Evolutionary conservation across 2,797 vertebrate genomes (phyloP).

Genomic region (Anguilla megastoma): DNA sequence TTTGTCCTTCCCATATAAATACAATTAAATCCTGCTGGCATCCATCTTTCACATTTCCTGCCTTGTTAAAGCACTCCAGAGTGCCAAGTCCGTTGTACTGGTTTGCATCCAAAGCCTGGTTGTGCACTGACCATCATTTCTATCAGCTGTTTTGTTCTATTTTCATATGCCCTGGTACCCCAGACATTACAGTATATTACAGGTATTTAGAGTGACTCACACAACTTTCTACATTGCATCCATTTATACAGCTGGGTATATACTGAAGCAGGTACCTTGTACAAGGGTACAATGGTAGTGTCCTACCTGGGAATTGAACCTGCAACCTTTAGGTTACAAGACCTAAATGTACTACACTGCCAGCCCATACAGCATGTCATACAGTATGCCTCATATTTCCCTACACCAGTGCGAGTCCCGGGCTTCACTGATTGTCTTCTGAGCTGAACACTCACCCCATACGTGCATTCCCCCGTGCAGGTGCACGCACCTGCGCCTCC

Average conservation of each 20-base stretch:
- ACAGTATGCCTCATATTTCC: not conserved
- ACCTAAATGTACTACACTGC: too few relatives aligned
- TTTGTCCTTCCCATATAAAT: not conserved
- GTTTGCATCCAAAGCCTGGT: not conserved
- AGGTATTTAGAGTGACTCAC: too few relatives aligned
- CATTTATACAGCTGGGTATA: too few relatives aligned
- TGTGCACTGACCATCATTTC: not conserved
- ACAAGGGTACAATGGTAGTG: too few relatives aligned
- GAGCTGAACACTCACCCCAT: too few relatives aligned
- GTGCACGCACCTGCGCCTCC: not conserved
- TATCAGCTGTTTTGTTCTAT: not conserved
- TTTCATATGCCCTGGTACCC: not conserved
- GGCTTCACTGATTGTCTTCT: not conserved
- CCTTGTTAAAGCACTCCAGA: not conserved
- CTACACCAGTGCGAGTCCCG: not conserved
- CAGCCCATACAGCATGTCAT: not conserved
- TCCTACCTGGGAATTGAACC: too few relatives aligned
- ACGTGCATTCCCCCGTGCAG: not conserved
- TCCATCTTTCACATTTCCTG: not conserved
- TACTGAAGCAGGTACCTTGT: too few relatives aligned
- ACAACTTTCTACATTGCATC: too few relatives aligned
- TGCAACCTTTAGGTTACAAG: too few relatives aligned
- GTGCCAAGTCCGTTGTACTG: not conserved
- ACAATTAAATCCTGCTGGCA: not conserved
- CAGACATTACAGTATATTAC: too few relatives aligned